Percentiles rank a stretch among this genome's conserved stretches.
phyloP scores from a whole-genome alignment of 2,797 vertebrate genomes.

The Periparus ater region DNA sequence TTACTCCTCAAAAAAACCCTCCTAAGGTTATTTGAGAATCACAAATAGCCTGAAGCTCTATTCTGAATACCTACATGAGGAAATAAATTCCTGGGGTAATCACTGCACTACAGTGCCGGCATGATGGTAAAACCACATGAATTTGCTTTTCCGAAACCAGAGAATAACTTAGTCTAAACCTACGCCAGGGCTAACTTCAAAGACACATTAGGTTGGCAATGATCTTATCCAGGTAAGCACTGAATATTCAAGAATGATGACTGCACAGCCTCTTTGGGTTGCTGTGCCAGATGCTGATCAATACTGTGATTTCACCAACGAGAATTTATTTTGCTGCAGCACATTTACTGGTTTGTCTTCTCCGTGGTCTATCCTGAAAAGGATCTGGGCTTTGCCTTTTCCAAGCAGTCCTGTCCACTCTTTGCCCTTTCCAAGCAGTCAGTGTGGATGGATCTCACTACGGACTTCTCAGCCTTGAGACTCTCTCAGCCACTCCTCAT shows the following conservation, averaged over 20 bases:
- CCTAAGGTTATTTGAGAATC: neutral
- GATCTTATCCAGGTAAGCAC: neutral
- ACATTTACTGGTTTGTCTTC: neutral
- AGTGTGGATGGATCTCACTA: neutral
- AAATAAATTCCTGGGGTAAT: neutral
- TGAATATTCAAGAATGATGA: accelerated
- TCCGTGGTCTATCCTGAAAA: neutral
- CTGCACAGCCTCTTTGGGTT: neutral
- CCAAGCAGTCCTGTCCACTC: neutral
- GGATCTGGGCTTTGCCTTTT: neutral
- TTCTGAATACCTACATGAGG: neutral
- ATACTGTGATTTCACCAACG: neutral
- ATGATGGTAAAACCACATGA: neutral
- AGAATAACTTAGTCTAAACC: neutral
- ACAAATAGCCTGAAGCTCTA: neutral
- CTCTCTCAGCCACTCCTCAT: neutral
- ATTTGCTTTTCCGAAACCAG: neutral
- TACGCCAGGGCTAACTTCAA: neutral
- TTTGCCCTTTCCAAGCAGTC: neutral
- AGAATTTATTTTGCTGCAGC: neutral
- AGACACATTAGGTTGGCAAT: neutral
- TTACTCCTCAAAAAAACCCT: neutral
- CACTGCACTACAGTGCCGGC: neutral
- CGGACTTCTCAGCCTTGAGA: neutral
- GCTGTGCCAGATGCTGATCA: neutral